Evolutionary conservation across 2,113 vertebrate species (phyloP).

Genomic region (Clarias macrocephalus): DNA sequence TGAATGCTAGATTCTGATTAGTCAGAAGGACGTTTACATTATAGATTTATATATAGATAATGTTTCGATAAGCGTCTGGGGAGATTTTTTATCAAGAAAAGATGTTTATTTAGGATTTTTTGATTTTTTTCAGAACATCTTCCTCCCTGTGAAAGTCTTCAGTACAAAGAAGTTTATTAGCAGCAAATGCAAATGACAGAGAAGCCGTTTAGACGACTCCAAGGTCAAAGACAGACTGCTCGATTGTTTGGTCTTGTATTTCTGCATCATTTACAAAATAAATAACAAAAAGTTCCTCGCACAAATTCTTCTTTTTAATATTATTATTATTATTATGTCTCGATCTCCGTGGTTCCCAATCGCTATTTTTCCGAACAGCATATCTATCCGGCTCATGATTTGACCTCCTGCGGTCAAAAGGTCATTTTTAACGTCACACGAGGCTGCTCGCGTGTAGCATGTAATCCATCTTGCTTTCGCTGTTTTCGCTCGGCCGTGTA

Average conservation of each 20-base stretch:
- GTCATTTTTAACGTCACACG: constrained; percentile 12
- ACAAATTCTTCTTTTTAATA: neutral
- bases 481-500: neutral
- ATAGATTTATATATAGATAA: neutral
- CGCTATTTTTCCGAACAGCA: neutral
- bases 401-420: constrained; percentile 13
- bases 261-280: neutral
- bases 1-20: neutral
- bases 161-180: too few species aligned
- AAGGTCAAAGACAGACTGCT: neutral
- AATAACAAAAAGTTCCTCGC: neutral
- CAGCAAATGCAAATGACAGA: neutral
- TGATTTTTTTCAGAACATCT: neutral
- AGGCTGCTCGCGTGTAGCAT: neutral
- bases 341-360: neutral
- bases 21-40: neutral
- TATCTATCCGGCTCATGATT: neutral
- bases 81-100: too few species aligned
- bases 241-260: neutral
- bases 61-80: neutral
- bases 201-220: neutral
- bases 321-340: neutral
- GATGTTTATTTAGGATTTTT: neutral
- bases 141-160: too few species aligned
- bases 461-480: neutral